phyloP scores from a whole-genome alignment of 2,797 vertebrate genomes.

The Tapirus indicus region DNA sequence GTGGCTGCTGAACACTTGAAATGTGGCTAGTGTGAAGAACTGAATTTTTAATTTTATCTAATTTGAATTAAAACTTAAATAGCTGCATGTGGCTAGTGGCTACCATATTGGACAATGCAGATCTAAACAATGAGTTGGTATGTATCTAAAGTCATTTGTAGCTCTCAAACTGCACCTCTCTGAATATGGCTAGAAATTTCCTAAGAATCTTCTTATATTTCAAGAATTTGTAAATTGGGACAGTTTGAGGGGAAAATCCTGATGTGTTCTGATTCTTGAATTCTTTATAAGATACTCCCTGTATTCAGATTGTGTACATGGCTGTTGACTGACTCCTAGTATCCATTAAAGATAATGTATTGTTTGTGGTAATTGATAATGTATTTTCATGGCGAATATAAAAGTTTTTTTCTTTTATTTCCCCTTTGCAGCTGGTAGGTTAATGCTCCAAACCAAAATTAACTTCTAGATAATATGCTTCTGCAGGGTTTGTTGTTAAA shows the following conservation, averaged over 20 bases:
- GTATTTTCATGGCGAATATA: neutral
- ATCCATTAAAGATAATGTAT: neutral
- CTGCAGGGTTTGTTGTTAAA: neutral
- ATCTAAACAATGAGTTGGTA: neutral
- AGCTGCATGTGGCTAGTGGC: neutral
- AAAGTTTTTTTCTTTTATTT: neutral
- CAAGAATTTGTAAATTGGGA: slow-evolving; percentile 5
- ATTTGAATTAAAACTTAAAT: slow-evolving; percentile 32
- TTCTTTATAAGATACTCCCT: neutral
- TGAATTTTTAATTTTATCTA: neutral
- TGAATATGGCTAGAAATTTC: neutral
- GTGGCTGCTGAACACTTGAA: neutral
- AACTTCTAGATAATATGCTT: neutral
- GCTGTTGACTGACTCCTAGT: neutral
- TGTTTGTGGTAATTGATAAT: slow-evolving; percentile 31
- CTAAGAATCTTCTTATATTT: neutral
- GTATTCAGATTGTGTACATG: neutral
- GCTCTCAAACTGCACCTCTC: neutral
- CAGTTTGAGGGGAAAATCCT: neutral
- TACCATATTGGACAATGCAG: neutral
- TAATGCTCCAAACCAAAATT: neutral
- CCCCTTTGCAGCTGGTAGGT: neutral
- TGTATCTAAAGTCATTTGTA: neutral
- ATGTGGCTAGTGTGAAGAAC: neutral
- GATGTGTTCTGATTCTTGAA: neutral